phyloP scores from a whole-genome alignment of 2,888 invertebrate species.

The Myopa testacea region DNA sequence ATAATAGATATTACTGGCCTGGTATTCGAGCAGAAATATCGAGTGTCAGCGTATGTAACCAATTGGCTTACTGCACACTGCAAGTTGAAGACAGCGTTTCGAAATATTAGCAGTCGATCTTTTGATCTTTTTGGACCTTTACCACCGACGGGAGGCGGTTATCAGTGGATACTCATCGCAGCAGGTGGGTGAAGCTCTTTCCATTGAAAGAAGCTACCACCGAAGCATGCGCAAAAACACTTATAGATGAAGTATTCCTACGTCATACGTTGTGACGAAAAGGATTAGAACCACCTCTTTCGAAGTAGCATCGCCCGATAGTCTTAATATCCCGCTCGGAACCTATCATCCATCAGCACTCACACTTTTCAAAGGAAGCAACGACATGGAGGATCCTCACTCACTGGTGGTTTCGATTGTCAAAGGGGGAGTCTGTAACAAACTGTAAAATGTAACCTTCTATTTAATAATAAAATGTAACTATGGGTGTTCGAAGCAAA shows the following conservation, averaged over 20 bases:
- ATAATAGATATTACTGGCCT: constrained; percentile 44
- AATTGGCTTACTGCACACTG: constrained; percentile 39
- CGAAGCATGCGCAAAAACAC: constrained; percentile 51
- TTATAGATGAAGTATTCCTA: constrained; percentile 59
- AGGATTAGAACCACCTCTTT: constrained; percentile 48
- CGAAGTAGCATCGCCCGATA: constrained; percentile 36
- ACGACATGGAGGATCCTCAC: background rate
- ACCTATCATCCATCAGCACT: background rate
- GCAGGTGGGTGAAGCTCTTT: constrained; percentile 56
- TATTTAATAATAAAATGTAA: no score
- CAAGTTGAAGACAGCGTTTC: constrained; percentile 44
- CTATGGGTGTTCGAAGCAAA: no score
- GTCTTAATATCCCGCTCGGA: constrained; percentile 40
- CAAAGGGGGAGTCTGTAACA: background rate
- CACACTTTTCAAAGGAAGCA: background rate
- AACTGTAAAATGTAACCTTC: background rate
- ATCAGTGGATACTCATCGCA: no score
- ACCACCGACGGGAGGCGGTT: constrained; percentile 40
- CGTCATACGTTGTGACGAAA: constrained; percentile 52
- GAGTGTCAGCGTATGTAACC: no score
- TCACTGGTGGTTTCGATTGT: background rate
- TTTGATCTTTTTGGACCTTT: constrained; percentile 48
- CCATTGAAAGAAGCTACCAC: constrained; percentile 54
- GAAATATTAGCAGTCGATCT: constrained; percentile 46
- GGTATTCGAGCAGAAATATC: constrained; percentile 44